phyloP scores from a whole-genome alignment of 2,797 vertebrate genomes.

The Simalia tracyae region DNA sequence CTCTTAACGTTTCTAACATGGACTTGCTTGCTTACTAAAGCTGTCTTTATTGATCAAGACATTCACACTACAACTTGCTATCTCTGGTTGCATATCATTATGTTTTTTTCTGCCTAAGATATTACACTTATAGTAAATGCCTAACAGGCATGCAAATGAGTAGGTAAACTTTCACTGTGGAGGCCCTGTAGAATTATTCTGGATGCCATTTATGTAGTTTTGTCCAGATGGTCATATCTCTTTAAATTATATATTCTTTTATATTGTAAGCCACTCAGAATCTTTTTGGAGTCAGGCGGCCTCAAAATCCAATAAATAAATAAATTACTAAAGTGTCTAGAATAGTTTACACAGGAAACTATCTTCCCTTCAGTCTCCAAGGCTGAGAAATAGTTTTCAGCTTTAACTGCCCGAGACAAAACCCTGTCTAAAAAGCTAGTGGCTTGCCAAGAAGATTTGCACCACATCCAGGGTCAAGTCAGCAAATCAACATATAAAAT shows the following conservation, averaged over 20 bases:
- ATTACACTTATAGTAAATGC: background rate
- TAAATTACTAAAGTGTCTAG: background rate
- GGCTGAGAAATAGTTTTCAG: background rate
- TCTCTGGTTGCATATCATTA: background rate
- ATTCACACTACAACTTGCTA: background rate
- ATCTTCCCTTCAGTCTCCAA: background rate
- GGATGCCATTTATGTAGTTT: background rate
- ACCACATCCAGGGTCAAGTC: background rate
- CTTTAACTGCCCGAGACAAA: background rate
- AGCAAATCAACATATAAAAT: background rate
- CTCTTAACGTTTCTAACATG: background rate
- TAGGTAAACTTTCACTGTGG: background rate
- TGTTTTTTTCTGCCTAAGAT: background rate
- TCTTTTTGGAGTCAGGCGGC: background rate
- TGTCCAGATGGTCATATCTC: background rate
- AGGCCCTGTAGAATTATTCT: background rate
- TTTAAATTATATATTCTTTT: background rate
- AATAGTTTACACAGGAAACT: background rate
- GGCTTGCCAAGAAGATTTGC: background rate
- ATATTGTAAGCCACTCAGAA: background rate
- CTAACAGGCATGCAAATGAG: background rate
- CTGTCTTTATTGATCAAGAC: background rate
- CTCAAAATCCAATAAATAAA: background rate
- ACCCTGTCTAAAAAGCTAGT: background rate
- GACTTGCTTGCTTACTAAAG: background rate